Evolutionary conservation across 2,888 invertebrate species (phyloP), one percentile per base, ranked within the genome.

Genomic region (Cynaeus angustus): DNA sequence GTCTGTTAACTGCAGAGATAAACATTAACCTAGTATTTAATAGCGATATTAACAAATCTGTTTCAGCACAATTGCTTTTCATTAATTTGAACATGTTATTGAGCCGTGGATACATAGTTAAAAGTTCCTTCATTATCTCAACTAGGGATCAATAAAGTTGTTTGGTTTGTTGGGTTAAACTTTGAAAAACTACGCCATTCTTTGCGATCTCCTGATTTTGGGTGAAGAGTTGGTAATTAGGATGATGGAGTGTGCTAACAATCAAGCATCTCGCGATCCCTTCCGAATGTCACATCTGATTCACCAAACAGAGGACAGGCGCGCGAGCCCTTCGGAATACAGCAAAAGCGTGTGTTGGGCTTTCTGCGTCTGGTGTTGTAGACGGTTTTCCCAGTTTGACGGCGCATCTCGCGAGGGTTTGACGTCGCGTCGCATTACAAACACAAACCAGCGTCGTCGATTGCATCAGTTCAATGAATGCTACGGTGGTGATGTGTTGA

Each of bases 401-500:
- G 69, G 52, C 69, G 65, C 41, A 69, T 58, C 45, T 59, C 65
- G 58, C 28, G 59, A 33, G 43, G 58, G 52, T 26, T 43, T 26
- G 64, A 68, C 68, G 68, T 56, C 52, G 45, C 59, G 52, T 55
- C 45, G 53, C 53, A 58, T 41, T 52, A n/a, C 14, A 43, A 14
- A 45, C 50, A 13, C 21, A 61, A 28, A 3, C 10, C 26, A 59
- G 59, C 67, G 67, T 67, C 59, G 59, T 59, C 50, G 62, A 26
- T 48, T 26, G 61, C 58, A 28, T n/a, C 48, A 58, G 64, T 66
- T 66, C 69, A 52, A 58, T 65, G 65, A 58, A 66, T 58, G 58
- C 55, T 56, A 59, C 56, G 66, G 46, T 53, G 70, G 74, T 74
- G 75, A 74, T 74, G 74, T 75, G 75, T 73, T 75, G 73, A 77